Evolutionary conservation across 2,888 invertebrate genomes (phyloP).

Genomic region (Drosophila suboccidentalis): DNA sequence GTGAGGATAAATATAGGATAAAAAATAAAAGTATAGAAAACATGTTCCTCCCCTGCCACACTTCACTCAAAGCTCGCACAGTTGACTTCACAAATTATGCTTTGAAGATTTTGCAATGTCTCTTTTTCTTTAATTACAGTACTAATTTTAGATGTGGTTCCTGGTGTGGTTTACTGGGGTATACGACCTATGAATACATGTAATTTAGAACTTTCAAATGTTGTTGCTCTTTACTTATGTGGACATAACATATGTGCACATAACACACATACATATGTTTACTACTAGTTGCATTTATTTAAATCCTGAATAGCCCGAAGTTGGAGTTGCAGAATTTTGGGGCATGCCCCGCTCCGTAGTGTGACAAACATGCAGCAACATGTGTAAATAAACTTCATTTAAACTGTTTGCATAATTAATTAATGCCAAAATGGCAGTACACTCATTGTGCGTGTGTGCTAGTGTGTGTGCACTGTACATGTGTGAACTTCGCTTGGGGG

Average conservation of each 20-base stretch:
- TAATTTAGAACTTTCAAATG: background rate
- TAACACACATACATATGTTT: background rate
- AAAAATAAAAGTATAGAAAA: background rate
- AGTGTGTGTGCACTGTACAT: background rate
- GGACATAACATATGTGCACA: too few relatives aligned
- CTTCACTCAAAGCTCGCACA: background rate
- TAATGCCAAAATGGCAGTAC: conserved; percentile 61
- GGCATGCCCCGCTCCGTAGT: conserved; percentile 5
- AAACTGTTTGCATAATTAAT: conserved; percentile 80
- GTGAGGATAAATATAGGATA: background rate
- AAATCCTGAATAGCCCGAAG: conserved; percentile 13
- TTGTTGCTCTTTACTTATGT: background rate
- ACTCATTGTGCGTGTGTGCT: background rate
- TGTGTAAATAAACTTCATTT: conserved; percentile 78
- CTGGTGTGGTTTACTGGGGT: background rate
- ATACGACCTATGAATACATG: background rate
- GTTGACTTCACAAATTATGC: background rate
- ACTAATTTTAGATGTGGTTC: conserved; percentile 5
- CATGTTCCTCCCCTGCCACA: background rate
- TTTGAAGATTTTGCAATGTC: background rate
- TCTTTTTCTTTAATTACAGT: background rate
- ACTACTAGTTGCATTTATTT: conserved; percentile 48
- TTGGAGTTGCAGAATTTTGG: background rate
- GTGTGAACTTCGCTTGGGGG: background rate
- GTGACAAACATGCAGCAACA: conserved; percentile 59